These are phyloP conservation scores for Orcinus orca DNA, from an alignment of 2,113 vertebrate genomes.

Conservation along the genomic window DNA sequence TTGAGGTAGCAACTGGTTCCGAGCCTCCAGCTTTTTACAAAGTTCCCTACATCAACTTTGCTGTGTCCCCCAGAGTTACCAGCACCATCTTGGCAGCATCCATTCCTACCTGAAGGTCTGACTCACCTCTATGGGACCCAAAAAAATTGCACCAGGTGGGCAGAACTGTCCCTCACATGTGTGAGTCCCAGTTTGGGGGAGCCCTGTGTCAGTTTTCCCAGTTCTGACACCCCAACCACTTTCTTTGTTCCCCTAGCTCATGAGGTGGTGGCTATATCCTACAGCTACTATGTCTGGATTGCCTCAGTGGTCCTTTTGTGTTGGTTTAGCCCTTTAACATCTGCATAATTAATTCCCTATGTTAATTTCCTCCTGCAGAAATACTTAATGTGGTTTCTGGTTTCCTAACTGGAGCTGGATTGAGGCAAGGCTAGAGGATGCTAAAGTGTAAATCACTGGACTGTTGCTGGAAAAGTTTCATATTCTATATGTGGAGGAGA, in stretches of 20 bases:
- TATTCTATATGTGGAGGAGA: neutral
- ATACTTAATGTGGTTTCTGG: neutral
- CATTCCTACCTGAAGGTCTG: neutral
- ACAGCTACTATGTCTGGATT: neutral
- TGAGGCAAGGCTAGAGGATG: neutral
- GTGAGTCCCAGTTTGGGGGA: neutral
- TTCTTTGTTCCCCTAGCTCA: neutral
- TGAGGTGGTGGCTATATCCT: neutral
- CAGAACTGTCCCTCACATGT: too few species aligned
- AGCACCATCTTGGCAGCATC: neutral
- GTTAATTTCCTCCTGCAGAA: neutral
- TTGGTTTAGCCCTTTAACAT: neutral
- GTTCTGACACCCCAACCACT: neutral
- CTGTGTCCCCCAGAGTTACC: accelerated
- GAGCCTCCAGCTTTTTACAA: neutral
- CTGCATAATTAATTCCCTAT: neutral
- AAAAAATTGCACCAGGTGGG: neutral
- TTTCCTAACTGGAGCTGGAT: neutral
- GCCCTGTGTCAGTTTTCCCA: neutral
- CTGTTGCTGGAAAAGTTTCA: neutral
- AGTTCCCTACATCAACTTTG: neutral
- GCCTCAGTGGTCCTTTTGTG: neutral
- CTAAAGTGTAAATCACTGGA: neutral
- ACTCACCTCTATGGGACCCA: neutral
- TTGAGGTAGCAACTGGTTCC: neutral